Conservation (phyloP, 2,888 invertebrate species). For the Orthosia gothica region DNA sequence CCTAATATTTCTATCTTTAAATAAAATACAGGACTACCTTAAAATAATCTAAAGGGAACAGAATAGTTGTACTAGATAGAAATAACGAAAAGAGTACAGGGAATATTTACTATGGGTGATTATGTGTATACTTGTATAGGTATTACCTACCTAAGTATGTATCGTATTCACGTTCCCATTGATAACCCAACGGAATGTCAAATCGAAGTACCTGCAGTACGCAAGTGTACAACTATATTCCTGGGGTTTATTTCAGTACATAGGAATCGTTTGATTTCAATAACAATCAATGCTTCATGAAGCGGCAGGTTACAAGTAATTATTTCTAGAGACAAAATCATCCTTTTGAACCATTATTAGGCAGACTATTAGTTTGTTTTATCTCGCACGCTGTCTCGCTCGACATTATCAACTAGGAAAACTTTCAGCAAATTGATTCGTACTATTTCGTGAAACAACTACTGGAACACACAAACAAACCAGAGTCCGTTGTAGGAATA, state of each 20-base stretch:
- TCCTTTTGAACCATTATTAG: neutral
- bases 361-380: neutral
- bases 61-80: no score
- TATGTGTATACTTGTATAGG: no score
- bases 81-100: no score
- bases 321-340: neutral
- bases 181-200: no score
- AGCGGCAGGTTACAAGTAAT: neutral
- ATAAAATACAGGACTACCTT: no score
- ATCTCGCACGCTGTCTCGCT: constrained; percentile 2
- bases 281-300: neutral
- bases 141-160: no score
- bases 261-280: neutral
- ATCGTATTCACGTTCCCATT: no score
- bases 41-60: no score
- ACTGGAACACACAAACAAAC: constrained; percentile 34
- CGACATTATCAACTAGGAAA: constrained; percentile 12
- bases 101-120: no score
- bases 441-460: constrained; percentile 10
- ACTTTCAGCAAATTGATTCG: constrained; percentile 36
- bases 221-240: neutral
- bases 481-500: constrained; percentile 40
- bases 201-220: no score
- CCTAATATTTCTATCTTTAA: no score
- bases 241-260: neutral